phyloP scores from a whole-genome alignment of 2,888 invertebrate species.

The Mesorhabditis spiculigera region DNA sequence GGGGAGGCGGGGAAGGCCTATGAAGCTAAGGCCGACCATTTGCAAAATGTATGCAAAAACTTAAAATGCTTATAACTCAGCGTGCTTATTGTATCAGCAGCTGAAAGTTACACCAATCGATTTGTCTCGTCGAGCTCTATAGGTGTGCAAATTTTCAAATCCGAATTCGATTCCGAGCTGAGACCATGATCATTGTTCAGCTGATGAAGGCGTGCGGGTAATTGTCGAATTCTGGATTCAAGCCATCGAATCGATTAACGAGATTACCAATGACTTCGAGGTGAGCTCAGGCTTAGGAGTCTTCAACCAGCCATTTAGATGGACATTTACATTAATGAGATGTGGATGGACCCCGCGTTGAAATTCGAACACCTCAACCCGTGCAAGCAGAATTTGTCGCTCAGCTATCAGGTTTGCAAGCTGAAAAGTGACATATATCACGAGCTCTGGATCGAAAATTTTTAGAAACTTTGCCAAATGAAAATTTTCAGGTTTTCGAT shows the following conservation, averaged over 20 bases:
- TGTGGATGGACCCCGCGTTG: slow-evolving; percentile 54
- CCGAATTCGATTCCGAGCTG: too few species aligned
- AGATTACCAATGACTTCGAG: slow-evolving; percentile 58
- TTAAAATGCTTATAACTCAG: too few species aligned
- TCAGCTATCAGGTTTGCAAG: slow-evolving; percentile 50
- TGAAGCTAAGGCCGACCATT: too few species aligned
- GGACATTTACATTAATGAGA: slow-evolving; percentile 59
- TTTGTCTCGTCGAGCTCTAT: too few species aligned
- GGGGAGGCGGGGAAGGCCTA: too few species aligned
- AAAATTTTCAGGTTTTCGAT: slow-evolving; percentile 30
- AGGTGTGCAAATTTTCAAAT: too few species aligned
- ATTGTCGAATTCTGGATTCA: slow-evolving; percentile 58
- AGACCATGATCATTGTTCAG: too few species aligned
- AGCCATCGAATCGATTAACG: slow-evolving; percentile 56
- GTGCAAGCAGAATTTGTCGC: slow-evolving; percentile 56
- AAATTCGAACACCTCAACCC: slow-evolving; percentile 54
- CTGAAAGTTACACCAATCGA: too few species aligned
- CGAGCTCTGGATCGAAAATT: too few species aligned
- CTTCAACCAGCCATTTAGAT: slow-evolving; percentile 27
- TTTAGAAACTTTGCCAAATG: background rate
- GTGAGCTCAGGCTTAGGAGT: slow-evolving; percentile 17
- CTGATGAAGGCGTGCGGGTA: slow-evolving; percentile 53
- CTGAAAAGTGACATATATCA: background rate
- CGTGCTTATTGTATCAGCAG: too few species aligned
- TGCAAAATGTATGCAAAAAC: too few species aligned